Evolutionary conservation across 2,113 vertebrate species (phyloP), one percentile per base, ranked within the genome.

Genomic region (Ciconia maguari): DNA sequence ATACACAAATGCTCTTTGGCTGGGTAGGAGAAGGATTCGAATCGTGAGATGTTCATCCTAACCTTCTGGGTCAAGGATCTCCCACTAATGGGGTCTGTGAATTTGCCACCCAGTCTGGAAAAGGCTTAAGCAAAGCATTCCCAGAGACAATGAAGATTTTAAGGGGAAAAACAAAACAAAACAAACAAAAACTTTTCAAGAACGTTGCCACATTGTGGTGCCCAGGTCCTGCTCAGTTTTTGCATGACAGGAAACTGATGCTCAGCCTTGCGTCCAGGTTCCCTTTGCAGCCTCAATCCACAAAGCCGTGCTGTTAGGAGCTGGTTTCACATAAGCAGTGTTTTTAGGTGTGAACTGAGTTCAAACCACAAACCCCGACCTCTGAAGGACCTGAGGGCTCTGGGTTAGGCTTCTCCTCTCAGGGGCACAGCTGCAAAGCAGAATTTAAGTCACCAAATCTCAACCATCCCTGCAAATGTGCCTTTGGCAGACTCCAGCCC

Each of bases 291-390:
- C 9, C 79, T 42, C 3, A 0, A 1, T 16, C 27, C 58, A 12
- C 48, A 82, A 66, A 60, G 22, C 22, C 0, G 0, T 10, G 6
- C 29, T 13, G 7, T 3, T 42, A 51, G 62, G 54, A 86, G n/a
- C 25, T 21, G 0, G 1, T 41, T 83, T 29, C 20, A 30, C 9
- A 8, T 7, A 58, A 51, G 7, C 6, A 3, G 7, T 30, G 49
- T 12, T 62, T 60, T 65, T 12, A 44, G 69, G n/a, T 25, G 49
- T 38, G 7, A 95, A 41, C n/a, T 9, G 36, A 66, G 32, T 61
- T 70, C 57, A 68, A 22, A 71, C 24, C 77, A 55, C 69, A 84
- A 85, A 25, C 42, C 22, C 22, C 2, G 1, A 8, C 1, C 64
- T 46, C 68, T 62, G 79, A 65, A 74, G 58, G 49, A 32, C 49